These are phyloP conservation scores for Diacarnus erythraeanus DNA, from an alignment of 37 sponge, comb jelly and placozoan genomes.

Conservation along the genomic window DNA sequence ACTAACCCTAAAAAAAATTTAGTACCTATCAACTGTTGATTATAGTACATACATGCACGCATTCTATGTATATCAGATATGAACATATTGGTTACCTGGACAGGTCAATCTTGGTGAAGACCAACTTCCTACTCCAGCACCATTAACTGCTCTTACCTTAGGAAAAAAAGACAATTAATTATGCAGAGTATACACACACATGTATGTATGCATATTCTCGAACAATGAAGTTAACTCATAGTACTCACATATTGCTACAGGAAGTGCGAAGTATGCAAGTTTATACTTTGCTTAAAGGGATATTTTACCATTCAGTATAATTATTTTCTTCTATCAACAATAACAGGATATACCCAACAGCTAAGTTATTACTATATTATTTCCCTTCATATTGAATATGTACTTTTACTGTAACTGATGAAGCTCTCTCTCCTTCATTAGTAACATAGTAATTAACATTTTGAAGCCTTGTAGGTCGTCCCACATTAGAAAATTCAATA, in stretches of 20 bases:
- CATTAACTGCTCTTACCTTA: constrained; percentile 2
- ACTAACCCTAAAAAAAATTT: too few relatives aligned
- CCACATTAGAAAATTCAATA: not conserved
- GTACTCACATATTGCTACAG: not conserved
- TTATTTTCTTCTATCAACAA: too few relatives aligned
- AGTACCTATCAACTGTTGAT: too few relatives aligned
- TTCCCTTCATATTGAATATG: not conserved
- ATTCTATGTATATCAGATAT: too few relatives aligned
- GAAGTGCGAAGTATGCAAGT: too few relatives aligned
- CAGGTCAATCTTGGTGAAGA: not conserved
- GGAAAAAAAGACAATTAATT: not conserved
- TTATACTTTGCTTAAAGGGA: too few relatives aligned
- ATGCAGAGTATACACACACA: not conserved
- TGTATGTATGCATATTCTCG: not conserved
- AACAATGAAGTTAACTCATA: not conserved
- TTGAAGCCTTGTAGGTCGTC: not conserved
- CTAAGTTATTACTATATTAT: not conserved
- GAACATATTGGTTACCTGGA: not conserved
- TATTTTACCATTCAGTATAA: too few relatives aligned
- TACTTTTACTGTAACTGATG: not conserved
- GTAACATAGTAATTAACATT: not conserved
- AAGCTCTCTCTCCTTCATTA: not conserved
- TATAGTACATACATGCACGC: too few relatives aligned
- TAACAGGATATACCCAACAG: not conserved
- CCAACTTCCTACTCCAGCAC: not conserved